A percentile compares a stretch with the other conserved stretches of the same genome.
Evolutionary conservation across 2,113 vertebrate genomes (phyloP).

Genomic region (Caranx melampygus): DNA sequence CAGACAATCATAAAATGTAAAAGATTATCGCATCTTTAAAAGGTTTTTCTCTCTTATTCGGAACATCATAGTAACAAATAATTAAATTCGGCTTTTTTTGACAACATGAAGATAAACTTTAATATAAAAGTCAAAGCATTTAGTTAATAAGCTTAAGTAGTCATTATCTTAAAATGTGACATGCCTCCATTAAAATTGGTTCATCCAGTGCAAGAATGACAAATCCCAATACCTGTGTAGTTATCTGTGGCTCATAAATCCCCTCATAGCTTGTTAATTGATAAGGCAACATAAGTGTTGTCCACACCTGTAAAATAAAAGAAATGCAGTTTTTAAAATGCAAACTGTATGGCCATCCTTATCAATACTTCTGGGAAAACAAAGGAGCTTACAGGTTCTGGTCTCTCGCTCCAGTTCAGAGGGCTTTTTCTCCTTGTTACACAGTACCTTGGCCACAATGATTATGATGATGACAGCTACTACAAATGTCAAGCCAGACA

Average conservation of each 20-base stretch:
- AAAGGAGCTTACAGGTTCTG: conserved; percentile 79
- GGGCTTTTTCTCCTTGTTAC: conserved; percentile 79
- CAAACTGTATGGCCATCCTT: too few species aligned
- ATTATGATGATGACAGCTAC: conserved; percentile 77
- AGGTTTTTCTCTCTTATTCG: neutral
- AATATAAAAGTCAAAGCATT: neutral
- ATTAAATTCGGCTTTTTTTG: neutral
- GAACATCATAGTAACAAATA: neutral
- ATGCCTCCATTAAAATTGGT: neutral
- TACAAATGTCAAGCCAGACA: conserved; percentile 80
- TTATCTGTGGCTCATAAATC: conserved; percentile 11
- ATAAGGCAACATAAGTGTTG: conserved; percentile 84
- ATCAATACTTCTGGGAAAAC: neutral
- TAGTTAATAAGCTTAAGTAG: neutral
- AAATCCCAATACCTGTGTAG: conserved; percentile 57
- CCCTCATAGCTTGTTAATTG: conserved; percentile 78
- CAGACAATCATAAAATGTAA: neutral
- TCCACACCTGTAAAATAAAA: conserved; percentile 79
- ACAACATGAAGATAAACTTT: neutral
- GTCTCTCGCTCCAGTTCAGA: conserved; percentile 83
- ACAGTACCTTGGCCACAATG: conserved; percentile 76
- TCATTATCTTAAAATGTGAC: neutral
- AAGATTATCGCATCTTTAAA: neutral
- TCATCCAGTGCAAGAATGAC: neutral
- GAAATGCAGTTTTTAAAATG: conserved; percentile 7